phyloP scores from a whole-genome alignment of 2,888 invertebrate species.

The Emmelina monodactyla region DNA sequence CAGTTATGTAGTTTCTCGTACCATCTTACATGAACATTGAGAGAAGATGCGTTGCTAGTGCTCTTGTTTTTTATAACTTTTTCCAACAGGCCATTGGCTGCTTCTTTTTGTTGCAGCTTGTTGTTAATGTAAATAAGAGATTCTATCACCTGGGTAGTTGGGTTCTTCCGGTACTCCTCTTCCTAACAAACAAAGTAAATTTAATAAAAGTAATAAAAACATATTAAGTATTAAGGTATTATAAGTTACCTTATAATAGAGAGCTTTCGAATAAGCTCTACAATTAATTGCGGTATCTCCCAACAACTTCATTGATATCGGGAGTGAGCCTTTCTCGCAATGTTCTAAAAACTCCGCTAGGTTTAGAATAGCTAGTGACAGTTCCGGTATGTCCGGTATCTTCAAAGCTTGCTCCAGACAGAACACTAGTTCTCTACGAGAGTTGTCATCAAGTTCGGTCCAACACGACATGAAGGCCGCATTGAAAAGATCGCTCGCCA shows the following conservation, averaged over 20 bases:
- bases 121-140: conserved; percentile 96
- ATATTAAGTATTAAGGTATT: too few species aligned
- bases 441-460: conserved; percentile 87
- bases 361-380: conserved; percentile 94
- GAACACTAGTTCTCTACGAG: conserved; percentile 84
- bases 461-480: conserved; percentile 99
- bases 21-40: conserved; percentile 80
- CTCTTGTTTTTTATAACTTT: conserved; percentile 84
- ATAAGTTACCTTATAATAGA: conserved; percentile 67
- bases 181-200: conserved; percentile 58
- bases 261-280: conserved; percentile 74
- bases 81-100: conserved; percentile 90
- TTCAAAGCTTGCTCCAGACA: conserved; percentile 87
- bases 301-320: conserved; percentile 85
- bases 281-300: conserved; percentile 95
- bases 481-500: conserved; percentile 94
- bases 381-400: conserved; percentile 92
- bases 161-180: conserved; percentile 82
- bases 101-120: conserved; percentile 97
- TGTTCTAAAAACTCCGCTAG: conserved; percentile 99
- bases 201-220: neutral
- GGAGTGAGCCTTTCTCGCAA: conserved; percentile 94
- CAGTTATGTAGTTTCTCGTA: conserved; percentile 99
- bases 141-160: conserved; percentile 83
- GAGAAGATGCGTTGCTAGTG: conserved; percentile 60